Conservation (phyloP, 2,113 vertebrate species). For the Tichodroma muraria region DNA sequence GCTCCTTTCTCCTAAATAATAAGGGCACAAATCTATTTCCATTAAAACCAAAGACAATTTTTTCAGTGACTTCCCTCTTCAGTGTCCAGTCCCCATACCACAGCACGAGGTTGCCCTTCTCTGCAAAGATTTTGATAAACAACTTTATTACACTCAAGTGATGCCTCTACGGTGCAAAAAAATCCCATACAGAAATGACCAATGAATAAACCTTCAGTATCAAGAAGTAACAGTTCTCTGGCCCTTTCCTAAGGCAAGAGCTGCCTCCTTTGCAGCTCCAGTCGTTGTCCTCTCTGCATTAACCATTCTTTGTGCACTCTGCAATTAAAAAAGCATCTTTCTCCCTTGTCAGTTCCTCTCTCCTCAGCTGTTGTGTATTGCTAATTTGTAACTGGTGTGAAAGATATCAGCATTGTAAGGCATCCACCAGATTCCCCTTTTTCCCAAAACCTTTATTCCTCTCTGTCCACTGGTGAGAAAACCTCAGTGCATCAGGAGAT, state of each 20-base stretch:
- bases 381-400: neutral
- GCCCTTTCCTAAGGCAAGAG: neutral
- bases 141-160: neutral
- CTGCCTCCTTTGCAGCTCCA: neutral
- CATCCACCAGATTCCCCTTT: neutral
- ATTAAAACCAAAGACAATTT: neutral
- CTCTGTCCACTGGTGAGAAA: neutral
- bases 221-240: neutral
- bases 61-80: neutral
- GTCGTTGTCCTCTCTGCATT: neutral
- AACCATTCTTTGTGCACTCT: neutral
- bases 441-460: neutral
- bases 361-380: neutral
- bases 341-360: neutral
- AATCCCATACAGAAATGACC: neutral
- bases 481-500: neutral
- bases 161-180: neutral
- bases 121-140: neutral
- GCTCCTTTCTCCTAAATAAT: neutral
- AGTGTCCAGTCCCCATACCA: neutral
- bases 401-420: neutral
- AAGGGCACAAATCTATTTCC: neutral
- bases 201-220: neutral
- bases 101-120: neutral
- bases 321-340: neutral